phyloP scores from a whole-genome alignment of 2,797 vertebrate species.

The Pempheris klunzingeri region DNA sequence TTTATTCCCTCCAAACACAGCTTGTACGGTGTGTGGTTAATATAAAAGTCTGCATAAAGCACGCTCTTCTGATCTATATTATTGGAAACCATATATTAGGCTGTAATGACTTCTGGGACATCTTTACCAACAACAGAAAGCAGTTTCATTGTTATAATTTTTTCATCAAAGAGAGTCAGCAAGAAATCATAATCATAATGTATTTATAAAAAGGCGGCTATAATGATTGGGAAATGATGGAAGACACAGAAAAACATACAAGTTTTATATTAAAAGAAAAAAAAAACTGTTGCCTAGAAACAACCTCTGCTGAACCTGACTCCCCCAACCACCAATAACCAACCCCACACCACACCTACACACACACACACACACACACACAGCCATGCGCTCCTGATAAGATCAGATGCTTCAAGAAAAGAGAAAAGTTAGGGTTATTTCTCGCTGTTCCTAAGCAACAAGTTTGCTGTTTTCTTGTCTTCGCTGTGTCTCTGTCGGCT shows the following conservation, averaged over 20 bases:
- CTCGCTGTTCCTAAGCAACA: conserved; percentile 85
- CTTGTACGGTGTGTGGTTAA: background rate
- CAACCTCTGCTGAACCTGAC: conserved; percentile 80
- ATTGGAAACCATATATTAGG: background rate
- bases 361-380: conserved; percentile 6
- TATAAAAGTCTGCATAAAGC: background rate
- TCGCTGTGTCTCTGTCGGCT: conserved; percentile 48
- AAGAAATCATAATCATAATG: too few species aligned
- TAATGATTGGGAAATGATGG: conserved; percentile 65
- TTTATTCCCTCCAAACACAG: background rate
- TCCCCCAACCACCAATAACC: conserved; percentile 46
- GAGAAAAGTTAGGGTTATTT: conserved; percentile 82
- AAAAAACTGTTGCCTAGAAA: conserved; percentile 81
- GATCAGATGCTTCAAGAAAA: conserved; percentile 82
- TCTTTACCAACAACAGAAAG: background rate
- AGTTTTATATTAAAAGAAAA: conserved; percentile 61
- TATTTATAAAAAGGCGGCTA: conserved; percentile 39
- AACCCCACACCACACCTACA: conserved; percentile 11
- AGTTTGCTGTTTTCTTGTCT: conserved; percentile 72
- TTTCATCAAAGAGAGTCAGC: conserved; percentile 16
- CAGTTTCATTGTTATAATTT: background rate
- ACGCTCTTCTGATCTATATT: too few species aligned
- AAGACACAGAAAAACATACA: conserved; percentile 67
- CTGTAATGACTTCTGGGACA: conserved; percentile 10
- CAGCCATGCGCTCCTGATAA: conserved; percentile 69